These are phyloP conservation scores for Enteromius trimaculatus DNA, from an alignment of 2,797 vertebrate genomes.

Conservation along the genomic window DNA sequence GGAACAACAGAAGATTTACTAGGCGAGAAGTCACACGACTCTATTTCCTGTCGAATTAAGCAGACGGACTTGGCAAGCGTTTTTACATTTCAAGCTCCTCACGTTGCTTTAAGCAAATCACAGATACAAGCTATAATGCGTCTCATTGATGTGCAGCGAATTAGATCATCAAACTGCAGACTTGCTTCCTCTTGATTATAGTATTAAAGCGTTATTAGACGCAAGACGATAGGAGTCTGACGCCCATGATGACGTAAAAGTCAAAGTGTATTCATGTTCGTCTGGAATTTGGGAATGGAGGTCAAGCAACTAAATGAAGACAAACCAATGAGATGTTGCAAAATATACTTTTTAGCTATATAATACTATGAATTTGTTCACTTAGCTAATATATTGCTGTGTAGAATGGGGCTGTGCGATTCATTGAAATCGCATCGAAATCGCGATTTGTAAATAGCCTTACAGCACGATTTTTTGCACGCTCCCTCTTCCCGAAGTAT, in stretches of 20 bases:
- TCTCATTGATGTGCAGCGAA: constrained; percentile 17
- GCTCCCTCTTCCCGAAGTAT: no score
- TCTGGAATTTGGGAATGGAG: background rate
- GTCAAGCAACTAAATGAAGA: background rate
- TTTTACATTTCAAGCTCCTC: constrained; percentile 21
- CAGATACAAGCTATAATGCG: constrained; percentile 1
- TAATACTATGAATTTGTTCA: background rate
- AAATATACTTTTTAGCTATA: background rate
- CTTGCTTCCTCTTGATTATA: constrained; percentile 27
- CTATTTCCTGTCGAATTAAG: constrained; percentile 1
- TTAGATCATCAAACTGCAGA: constrained; percentile 44
- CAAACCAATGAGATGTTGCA: background rate
- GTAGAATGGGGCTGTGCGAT: no score
- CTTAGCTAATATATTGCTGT: background rate
- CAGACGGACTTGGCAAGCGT: background rate
- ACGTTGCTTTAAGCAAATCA: constrained; percentile 27
- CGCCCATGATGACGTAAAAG: background rate
- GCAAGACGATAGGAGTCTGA: constrained; percentile 27
- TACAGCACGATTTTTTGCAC: no score
- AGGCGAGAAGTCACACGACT: background rate
- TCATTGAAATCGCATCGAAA: no score
- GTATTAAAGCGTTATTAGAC: constrained; percentile 15
- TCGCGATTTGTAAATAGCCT: no score
- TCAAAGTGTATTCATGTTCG: background rate
- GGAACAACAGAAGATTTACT: background rate